Percentiles rank a stretch among this genome's conserved stretches.
Conservation (phyloP, 2,888 invertebrate genomes). For the Caenorhabditis sp. region DNA sequence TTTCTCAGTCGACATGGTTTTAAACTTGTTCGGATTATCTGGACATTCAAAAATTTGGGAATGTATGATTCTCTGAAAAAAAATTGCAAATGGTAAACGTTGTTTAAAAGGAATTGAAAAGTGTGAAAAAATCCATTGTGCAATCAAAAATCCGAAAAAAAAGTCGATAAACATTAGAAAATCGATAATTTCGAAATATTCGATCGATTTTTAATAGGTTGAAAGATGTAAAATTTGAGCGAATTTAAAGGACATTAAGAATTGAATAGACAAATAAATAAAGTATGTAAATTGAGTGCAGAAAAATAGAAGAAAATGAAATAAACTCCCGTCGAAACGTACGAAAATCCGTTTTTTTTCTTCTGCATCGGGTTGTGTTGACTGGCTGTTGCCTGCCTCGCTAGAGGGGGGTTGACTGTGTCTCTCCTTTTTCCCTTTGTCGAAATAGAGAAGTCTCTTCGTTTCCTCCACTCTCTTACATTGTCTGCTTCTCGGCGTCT, state of each 20-base stretch:
- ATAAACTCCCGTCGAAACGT: neutral
- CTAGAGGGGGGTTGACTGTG: neutral
- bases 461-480: neutral
- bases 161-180: neutral
- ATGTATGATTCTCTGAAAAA: no score
- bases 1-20: no score
- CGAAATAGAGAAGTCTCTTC: neutral
- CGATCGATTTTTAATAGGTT: neutral
- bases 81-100: no score
- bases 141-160: neutral
- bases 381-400: neutral
- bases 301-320: neutral
- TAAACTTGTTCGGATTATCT: no score
- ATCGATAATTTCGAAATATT: neutral
- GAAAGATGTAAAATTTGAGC: neutral
- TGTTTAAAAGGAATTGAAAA: no score
- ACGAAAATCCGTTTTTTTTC: neutral
- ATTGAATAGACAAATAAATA: neutral
- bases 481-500: neutral
- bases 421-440: neutral
- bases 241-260: neutral
- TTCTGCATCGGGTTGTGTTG: neutral
- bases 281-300: neutral
- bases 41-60: no score
- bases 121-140: no score